phyloP scores from a whole-genome alignment of 2,113 vertebrate genomes.

The Eptesicus fuscus region DNA sequence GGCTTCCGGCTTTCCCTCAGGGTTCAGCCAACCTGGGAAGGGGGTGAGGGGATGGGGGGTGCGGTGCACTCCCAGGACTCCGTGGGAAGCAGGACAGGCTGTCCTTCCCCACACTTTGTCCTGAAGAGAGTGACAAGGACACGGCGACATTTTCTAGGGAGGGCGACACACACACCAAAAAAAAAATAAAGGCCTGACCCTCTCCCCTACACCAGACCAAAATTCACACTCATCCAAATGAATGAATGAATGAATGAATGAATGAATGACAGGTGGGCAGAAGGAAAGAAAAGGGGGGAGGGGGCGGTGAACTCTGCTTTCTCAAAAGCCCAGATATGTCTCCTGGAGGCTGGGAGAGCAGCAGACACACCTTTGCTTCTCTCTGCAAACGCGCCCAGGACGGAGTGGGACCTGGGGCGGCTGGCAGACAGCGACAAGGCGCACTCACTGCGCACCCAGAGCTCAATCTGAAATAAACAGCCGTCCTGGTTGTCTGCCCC shows the following conservation, averaged over 20 bases:
- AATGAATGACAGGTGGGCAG: no score
- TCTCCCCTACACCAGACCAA: neutral
- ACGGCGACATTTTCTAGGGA: neutral
- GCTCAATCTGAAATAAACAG: neutral
- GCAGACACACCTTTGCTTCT: neutral
- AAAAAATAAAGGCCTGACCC: neutral
- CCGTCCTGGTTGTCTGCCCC: neutral
- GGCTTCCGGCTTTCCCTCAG: accelerated
- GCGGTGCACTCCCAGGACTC: neutral
- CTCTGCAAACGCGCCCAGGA: neutral
- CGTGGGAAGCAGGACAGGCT: neutral
- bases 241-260: no score
- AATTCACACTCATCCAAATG: neutral
- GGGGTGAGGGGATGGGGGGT: neutral
- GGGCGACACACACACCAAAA: neutral
- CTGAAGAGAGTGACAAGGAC: neutral
- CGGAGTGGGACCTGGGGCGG: no score
- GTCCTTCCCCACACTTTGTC: neutral
- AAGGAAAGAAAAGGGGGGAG: no score
- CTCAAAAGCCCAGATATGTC: neutral
- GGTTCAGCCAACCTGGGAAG: neutral
- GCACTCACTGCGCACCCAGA: neutral
- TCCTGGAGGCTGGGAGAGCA: neutral
- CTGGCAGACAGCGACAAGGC: neutral
- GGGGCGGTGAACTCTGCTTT: neutral